Evolutionary conservation across 2,888 invertebrate species (phyloP).

Genomic region (Chrysolina oricalcia): DNA sequence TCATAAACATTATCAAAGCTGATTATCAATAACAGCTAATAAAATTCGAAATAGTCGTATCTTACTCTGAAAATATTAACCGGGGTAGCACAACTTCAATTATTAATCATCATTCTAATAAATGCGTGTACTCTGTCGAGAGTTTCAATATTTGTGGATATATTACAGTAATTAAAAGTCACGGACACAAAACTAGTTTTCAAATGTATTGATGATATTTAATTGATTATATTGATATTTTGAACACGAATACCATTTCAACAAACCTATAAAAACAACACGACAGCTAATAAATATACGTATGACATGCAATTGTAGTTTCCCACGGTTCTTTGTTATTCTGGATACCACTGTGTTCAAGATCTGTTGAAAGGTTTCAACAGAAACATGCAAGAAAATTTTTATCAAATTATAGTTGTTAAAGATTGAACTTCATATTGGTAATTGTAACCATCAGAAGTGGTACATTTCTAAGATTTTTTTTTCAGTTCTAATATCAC

Average conservation of each 20-base stretch:
- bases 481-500: too few relatives aligned
- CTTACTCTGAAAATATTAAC: too few relatives aligned
- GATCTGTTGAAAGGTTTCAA: neutral
- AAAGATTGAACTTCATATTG: too few relatives aligned
- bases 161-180: conserved; percentile 1
- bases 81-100: too few relatives aligned
- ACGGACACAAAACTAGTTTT: neutral
- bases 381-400: too few relatives aligned
- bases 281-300: conserved; percentile 7
- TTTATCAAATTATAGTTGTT: too few relatives aligned
- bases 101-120: too few relatives aligned
- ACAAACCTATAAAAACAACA: neutral
- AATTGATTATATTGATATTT: conserved; percentile 5
- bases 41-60: too few relatives aligned
- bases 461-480: too few relatives aligned
- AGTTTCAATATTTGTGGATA: neutral
- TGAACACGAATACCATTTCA: neutral
- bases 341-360: neutral
- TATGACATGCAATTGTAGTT: conserved; percentile 8
- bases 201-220: neutral
- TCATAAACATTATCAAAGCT: too few relatives aligned
- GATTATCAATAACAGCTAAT: too few relatives aligned
- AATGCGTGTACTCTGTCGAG: neutral
- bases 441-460: too few relatives aligned
- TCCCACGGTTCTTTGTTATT: neutral